Evolutionary conservation across 2,888 invertebrate species (phyloP).

Genomic region (Oscheius sp.): DNA sequence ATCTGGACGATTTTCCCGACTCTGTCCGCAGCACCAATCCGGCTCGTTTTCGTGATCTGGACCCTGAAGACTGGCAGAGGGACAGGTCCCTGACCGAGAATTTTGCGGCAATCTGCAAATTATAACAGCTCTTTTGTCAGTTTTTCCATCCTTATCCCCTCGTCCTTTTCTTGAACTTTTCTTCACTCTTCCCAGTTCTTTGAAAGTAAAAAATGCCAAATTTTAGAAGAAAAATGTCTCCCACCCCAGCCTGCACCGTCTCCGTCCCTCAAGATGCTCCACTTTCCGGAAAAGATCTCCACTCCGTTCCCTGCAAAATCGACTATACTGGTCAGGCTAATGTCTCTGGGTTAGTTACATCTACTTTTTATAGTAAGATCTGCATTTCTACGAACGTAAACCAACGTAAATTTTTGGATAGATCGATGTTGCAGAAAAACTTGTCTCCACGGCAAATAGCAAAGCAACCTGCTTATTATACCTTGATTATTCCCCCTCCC

Average conservation of each 20-base stretch:
- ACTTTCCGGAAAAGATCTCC: conserved; percentile 27
- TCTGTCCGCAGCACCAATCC: conserved; percentile 4
- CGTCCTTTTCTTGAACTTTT: background rate
- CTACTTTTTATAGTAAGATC: background rate
- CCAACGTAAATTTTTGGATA: background rate
- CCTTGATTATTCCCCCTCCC: too few species aligned
- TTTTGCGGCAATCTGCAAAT: background rate
- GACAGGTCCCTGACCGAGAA: conserved; percentile 1
- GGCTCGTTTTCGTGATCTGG: conserved; percentile 16
- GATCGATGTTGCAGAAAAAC: background rate
- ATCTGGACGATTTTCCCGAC: conserved; percentile 22
- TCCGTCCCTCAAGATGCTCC: conserved; percentile 10
- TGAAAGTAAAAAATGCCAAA: background rate
- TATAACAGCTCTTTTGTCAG: conserved; percentile 1
- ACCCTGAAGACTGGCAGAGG: conserved; percentile 6
- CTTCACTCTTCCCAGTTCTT: background rate
- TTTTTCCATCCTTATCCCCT: background rate
- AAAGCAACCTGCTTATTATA: background rate
- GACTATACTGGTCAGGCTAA: conserved; percentile 78
- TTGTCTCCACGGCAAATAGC: background rate
- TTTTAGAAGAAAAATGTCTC: conserved; percentile 16
- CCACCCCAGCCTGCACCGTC: conserved; percentile 14
- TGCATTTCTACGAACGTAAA: conserved; percentile 74
- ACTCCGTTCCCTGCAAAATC: conserved; percentile 39
- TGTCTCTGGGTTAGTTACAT: conserved; percentile 80